phyloP scores from a whole-genome alignment of 2,888 invertebrate species.

The Dioctria linearis region DNA sequence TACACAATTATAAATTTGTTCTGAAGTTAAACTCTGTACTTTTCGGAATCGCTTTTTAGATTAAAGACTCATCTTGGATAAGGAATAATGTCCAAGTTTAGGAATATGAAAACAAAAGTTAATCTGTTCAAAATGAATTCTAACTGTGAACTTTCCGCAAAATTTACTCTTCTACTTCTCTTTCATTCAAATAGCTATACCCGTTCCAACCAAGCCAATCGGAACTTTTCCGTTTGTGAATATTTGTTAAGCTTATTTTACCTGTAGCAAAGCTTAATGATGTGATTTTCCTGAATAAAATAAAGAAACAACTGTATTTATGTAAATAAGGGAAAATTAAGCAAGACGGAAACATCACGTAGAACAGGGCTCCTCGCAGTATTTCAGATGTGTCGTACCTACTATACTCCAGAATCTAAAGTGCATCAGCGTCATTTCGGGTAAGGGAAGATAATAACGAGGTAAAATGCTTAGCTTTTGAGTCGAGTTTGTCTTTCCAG shows the following conservation, averaged over 20 bases:
- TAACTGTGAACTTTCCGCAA: slow-evolving; percentile 1
- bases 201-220: not conserved
- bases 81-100: slow-evolving; percentile 33
- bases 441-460: not conserved
- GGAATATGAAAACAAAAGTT: slow-evolving; percentile 40
- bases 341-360: slow-evolving; percentile 13
- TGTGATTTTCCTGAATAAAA: slow-evolving; percentile 34
- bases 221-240: not conserved
- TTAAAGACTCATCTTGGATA: slow-evolving; percentile 23
- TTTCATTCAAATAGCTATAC: not conserved
- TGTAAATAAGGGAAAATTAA: slow-evolving; percentile 20
- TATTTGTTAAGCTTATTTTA: slow-evolving; percentile 11
- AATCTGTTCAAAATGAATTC: slow-evolving; percentile 11
- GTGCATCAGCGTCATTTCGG: not conserved
- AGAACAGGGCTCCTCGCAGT: not conserved
- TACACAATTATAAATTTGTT: slow-evolving; percentile 25
- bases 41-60: slow-evolving; percentile 13
- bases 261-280: slow-evolving; percentile 10
- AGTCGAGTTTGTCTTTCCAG: not conserved
- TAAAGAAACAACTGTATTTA: slow-evolving; percentile 25
- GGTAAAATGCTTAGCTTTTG: not conserved
- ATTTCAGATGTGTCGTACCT: not conserved
- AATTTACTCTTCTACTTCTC: not conserved
- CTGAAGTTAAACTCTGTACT: not conserved
- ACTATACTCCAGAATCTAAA: not conserved